Evolutionary conservation across 2,888 invertebrate genomes (phyloP).

Genomic region (Nycteola revayana): DNA sequence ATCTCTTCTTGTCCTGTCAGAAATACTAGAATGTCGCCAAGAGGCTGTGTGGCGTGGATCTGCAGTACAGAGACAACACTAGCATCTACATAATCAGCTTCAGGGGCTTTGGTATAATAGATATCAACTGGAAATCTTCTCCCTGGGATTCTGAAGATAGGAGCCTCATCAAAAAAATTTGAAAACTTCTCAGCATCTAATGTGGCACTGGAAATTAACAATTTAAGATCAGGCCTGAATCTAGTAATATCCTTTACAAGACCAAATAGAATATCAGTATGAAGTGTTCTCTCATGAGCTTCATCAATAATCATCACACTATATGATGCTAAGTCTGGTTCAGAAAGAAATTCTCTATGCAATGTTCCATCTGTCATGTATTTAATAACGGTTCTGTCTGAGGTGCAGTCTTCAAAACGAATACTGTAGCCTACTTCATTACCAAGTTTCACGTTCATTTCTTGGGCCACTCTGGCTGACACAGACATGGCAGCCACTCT

Average conservation of each 20-base stretch:
- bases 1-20: constrained; percentile 97
- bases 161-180: constrained; percentile 98
- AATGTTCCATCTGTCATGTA: constrained; percentile 99
- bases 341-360: constrained; percentile 97
- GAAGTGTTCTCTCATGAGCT: constrained; percentile 98
- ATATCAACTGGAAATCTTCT: constrained; percentile 98
- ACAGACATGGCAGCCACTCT: constrained; percentile 99
- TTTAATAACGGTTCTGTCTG: constrained; percentile 97
- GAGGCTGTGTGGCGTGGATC: constrained; percentile 98
- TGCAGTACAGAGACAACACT: constrained; percentile 98
- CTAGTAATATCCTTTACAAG: constrained; percentile 97
- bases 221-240: constrained; percentile 95
- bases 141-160: constrained; percentile 99
- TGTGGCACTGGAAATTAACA: constrained; percentile 98
- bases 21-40: constrained; percentile 98
- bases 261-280: constrained; percentile 99
- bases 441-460: constrained; percentile 98
- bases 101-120: constrained; percentile 99
- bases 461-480: constrained; percentile 97
- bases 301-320: constrained; percentile 99
- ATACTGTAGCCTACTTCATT: constrained; percentile 96
- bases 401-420: constrained; percentile 99
- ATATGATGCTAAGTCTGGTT: constrained; percentile 97
- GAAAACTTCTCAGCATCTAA: constrained; percentile 99
- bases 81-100: constrained; percentile 99